phyloP scores from a whole-genome alignment of 2,888 invertebrate genomes.

The Leucophora obtusa region DNA sequence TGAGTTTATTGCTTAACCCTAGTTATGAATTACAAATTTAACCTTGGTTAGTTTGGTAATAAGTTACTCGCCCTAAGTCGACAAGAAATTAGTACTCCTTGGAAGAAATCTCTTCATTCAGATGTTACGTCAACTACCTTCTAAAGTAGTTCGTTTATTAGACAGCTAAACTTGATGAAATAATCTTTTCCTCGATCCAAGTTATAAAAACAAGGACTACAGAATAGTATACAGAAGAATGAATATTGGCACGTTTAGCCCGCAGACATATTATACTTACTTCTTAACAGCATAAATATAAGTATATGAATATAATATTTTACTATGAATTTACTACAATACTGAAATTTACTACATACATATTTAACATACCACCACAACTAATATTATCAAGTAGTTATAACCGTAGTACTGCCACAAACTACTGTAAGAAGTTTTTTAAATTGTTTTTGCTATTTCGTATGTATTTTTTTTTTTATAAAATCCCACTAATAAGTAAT shows the following conservation, averaged over 20 bases:
- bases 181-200: not conserved
- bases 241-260: conserved; percentile 62
- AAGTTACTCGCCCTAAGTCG: no score
- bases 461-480: conserved; percentile 13
- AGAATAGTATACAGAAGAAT: conserved; percentile 28
- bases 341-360: conserved; percentile 38
- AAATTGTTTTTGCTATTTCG: not conserved
- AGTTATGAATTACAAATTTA: no score
- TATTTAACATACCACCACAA: conserved; percentile 32
- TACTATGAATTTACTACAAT: conserved; percentile 55
- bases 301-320: conserved; percentile 50
- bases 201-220: not conserved
- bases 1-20: no score
- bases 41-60: no score
- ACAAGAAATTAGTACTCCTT: no score
- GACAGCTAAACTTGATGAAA: not conserved
- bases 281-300: conserved; percentile 25
- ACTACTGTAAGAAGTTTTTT: not conserved
- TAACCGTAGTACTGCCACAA: not conserved
- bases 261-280: conserved; percentile 62
- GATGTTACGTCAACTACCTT: no score
- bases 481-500: conserved; percentile 56
- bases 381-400: not conserved
- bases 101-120: no score
- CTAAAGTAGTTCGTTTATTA: no score